Evolutionary conservation across 2,888 invertebrate species (phyloP), one percentile per base, ranked within the genome.

Genomic region (Polyommatus iphigenia): DNA sequence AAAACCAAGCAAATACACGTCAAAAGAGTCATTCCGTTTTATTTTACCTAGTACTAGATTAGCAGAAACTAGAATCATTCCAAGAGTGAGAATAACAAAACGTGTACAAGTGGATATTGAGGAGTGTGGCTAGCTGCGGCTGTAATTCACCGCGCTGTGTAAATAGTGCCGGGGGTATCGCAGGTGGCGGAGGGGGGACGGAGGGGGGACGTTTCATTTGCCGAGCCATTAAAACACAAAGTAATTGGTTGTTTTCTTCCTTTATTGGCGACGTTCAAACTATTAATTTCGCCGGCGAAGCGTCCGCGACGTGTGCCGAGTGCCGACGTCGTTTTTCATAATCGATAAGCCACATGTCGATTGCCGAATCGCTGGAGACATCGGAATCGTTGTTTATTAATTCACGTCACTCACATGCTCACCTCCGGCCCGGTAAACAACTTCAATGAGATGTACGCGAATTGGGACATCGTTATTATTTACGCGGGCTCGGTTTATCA

Each of bases 161-260:
- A 67, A 67, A 67, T 67, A 67, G 67, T 67, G 29, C 15, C 67
- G 29, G 67, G 62, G 18, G 67, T 15, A 2, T 29, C 67, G 29
- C 67, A 67, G 29, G 67, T 67, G 67, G 15, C 24, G 62, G 13
- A 10, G 67, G 29, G 6, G 3, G 15, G 67, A 29, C 2, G 50
- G 24, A 13, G 24, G 18, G 15, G 54, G 57, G 18, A 57, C 71
- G 50, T 76, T 77, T 80, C 80, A 80, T 81, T 81, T 81, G 79
- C 79, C 78, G 46, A 79, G 79, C 79, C 78, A 81, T 81, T 81
- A 81, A 81, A 79, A 76, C 54, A 78, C 71, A 80, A 80, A 78
- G 80, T 81, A 80, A 81, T 79, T 78, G 78, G 77, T 77, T 77
- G 71, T 79, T 79, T 79, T 78, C 80, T 79, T 78, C 77, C 72